Conservation (phyloP, 2,113 vertebrate genomes). For the Vimba vimba region DNA sequence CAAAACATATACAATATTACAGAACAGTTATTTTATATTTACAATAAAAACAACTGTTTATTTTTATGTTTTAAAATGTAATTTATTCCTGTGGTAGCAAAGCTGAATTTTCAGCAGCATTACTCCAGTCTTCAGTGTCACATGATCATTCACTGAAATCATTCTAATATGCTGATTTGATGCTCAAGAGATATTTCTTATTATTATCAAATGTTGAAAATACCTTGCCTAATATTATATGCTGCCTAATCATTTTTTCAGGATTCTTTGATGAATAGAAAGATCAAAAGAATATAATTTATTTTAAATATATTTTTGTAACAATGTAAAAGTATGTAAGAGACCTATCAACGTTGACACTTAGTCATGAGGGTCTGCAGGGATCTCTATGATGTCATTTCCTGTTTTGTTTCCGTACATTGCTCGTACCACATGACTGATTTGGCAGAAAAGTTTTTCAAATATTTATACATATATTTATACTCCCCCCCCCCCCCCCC, state of each 20-base stretch:
- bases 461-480: no score
- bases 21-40: no score
- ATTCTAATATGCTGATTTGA: background rate
- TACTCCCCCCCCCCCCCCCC: no score
- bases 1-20: slow-evolving; percentile 39
- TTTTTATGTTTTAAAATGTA: background rate
- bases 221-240: background rate
- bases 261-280: background rate
- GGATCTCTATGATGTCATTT: background rate
- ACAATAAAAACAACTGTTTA: background rate
- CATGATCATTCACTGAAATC: background rate
- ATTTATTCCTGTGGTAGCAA: background rate
- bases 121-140: background rate
- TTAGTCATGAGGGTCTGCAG: background rate
- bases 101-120: background rate
- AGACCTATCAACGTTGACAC: background rate
- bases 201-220: background rate
- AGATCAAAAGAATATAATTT: background rate
- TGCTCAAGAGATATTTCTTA: background rate
- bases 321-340: background rate
- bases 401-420: background rate
- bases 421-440: background rate
- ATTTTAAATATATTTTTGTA: background rate
- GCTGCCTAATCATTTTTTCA: no score
- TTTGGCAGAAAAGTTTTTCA: background rate